Base-by-base conservation (phyloP, 2,113 vertebrate species). In the Pontoporia blainvillei region DNA sequence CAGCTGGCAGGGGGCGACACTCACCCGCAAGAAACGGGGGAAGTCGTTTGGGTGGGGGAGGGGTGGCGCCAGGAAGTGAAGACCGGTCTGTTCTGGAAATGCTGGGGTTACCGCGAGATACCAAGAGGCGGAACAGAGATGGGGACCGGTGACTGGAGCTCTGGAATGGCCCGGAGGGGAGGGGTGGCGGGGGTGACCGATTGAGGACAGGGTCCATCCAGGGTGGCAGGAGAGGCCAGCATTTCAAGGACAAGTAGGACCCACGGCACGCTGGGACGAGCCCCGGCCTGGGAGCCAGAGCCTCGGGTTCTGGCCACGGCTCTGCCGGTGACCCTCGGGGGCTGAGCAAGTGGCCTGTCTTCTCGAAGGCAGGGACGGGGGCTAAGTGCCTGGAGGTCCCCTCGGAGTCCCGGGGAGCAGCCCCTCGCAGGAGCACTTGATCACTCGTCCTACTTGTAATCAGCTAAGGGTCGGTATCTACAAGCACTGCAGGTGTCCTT, bases 1-100 rank as follows among this genome's bases (percentile, higher is more conserved):
- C 4, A 3, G 36, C 27, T 18, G 15, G n/a, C 11, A 15, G 3
- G n/a, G 31, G 69, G 34, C 4, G 17, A 7, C 36, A 3, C 2
- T n/a, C 59, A 39, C 8, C 1, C 1, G 7, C 6, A 2, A n/a
- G 29, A 66, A 23, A n/a, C 0, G 0, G 4, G 39, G 41, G 15
- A 20, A 12, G 23, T 10, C 2, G 8, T 23, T 1, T 8, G 20
- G 23, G 72, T 0, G 11, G 57, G 25, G 5, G 18, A 31, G 29
- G 36, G 59, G 17, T 0, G 6, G 31, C 0, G 0, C 79, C 0
- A 5, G 31, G 34, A 41, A 75, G 61, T 3, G 17, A 14, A 79
- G 61, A 7, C 2, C 7, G 5, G 36, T 2, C 25, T 46, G 23
- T 54, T 8, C 10, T 18, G 13, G 79, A 67, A 81, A 69, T 34